Base-by-base conservation (phyloP, 2,797 vertebrate genomes). In the Sebastes kiyomatsui region DNA sequence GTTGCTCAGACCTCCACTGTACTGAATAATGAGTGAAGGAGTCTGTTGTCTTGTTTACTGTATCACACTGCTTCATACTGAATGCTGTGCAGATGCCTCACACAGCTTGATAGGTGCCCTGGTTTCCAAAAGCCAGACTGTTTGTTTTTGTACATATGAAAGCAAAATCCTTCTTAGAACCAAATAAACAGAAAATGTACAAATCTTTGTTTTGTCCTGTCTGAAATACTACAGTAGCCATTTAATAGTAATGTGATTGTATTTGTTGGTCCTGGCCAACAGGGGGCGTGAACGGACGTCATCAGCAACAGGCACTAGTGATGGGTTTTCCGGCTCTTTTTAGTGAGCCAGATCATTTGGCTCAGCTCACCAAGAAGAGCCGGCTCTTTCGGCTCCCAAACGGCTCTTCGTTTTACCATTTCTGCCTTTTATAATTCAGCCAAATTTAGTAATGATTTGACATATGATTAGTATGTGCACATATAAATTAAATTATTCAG, bases 161-260 rank as follows among this genome's bases (percentile, higher is more conserved):
- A 88, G 85, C 81, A 38, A 75, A 83, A 72, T 77, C 92, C 83
- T 89, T 93, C 81, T 83, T 86, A 90, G 86, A 94, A 84, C 84
- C 89, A 93, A 95, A 95, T 95, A 95, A 95, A 95, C 56, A 79
- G 27, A 72, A 85, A 80, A 69, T 60, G 68, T 74, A 68, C 59
- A 69, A 73, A 70, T 25, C 1, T 30, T 16, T 70, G 20, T 70
- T 6, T 70, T 6, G 16, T 76, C 10, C 6, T 67, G 8, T 64
- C 6, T 76, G 28, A 2, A 18, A 4, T 69, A 1, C 56, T 14
- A 20, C 42, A 46, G 6, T 14, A 13, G 5, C 7, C 25, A n/a
- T 27, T 42, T 1, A 16, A 7, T 1, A 35, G 33, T 12, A 16
- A 7, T 30, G 10, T 12, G 2, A 7, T 10, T 81, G 55, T 27